Base-by-base conservation (phyloP, 2,888 invertebrate species). In the Melieria crassipennis region DNA sequence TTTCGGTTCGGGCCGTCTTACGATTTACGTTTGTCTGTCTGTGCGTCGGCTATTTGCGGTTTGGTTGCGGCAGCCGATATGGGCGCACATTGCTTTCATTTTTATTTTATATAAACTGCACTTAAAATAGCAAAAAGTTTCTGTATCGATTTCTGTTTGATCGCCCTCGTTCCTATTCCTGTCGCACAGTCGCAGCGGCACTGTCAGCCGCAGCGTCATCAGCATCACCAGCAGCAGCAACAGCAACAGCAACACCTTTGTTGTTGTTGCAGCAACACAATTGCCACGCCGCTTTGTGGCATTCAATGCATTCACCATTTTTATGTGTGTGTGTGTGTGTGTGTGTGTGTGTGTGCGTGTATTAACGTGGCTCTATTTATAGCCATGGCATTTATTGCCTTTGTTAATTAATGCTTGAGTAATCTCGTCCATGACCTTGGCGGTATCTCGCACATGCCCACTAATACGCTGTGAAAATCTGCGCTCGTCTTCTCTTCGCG, bases 371-470 rank as follows among this genome's bases (percentile, higher is more conserved):
- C 50, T 47, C 69, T 69, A 69, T 69, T 69, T 69, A 63, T 69
- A 69, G 69, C 46, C 61, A 48, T 62, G 62, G 62, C 62, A 60
- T 67, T 67, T 61, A 62, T 63, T 69, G 63, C 69, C 62, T 69
- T 63, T 69, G 69, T 69, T 69, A 69, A 69, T 69, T 69, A 69
- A 69, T 69, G 62, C 69, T 47, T 63, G 62, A 69, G 63, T 69
- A 69, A 69, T 69, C 63, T 69, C 56, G 55, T 69, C 57, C 62
- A 42, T 69, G 69, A 69, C 69, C 69, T 69, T 69, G 69, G 30
- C 62, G 62, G 56, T 47, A 45, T 13, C 64, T 30, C 30, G 30
- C 30, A 30, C 30, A 30, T 30, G 30, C 30, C 30, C 30, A 30
- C 30, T 30, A 30, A 30, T 30, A 30, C 30, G 30, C 30, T 30